Base-by-base conservation (phyloP, 2,888 invertebrate species). In the Drepana falcataria region DNA sequence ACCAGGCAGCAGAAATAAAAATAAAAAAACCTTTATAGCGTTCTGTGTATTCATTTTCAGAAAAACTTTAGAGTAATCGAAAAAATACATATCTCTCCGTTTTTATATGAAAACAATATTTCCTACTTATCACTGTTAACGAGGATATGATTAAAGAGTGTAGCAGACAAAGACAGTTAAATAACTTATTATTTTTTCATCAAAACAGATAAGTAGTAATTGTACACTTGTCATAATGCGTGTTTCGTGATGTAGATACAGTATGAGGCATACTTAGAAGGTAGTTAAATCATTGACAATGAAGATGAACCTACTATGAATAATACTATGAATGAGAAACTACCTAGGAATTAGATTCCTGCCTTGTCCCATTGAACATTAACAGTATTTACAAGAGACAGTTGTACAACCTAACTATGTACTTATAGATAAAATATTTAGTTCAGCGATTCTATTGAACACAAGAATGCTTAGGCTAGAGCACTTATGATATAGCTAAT, bases 121-220 rank as follows among this genome's bases (percentile, higher is more conserved):
- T 58, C 68, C 34, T 6, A 41, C 51, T 34, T 51, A 51, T 5
- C 51, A 34, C 44, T 70, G 55, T 52, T 59, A 57, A 59, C 77
- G 70, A 78, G 65, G 70, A 72, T 76, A 75, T 78, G 75, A 84
- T 81, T 65, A 69, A 58, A 73, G 61, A 56, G 56, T 4, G 5
- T 37, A 37, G 37, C 37, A 37, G 48, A 55, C 52, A 57, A 60
- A 59, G 63, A 66, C 64, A 59, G 56, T 57, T 56, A 63, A 71
- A 68, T 66, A 61, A 68, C 61, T 63, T 59, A 67, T 69, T 71
- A 79, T 68, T 75, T 66, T 69, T 67, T 55, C 55, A 63, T 68
- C 56, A 56, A 52, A 51, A 34, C 37, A 6, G 35, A 33, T 4
- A 41, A 35, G 7, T n/a, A 51, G 5, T 51, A 33, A n/a, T 33